phyloP scores from a whole-genome alignment of 1,140 invertebrate species.

The Holcopasites calliopsidis region DNA sequence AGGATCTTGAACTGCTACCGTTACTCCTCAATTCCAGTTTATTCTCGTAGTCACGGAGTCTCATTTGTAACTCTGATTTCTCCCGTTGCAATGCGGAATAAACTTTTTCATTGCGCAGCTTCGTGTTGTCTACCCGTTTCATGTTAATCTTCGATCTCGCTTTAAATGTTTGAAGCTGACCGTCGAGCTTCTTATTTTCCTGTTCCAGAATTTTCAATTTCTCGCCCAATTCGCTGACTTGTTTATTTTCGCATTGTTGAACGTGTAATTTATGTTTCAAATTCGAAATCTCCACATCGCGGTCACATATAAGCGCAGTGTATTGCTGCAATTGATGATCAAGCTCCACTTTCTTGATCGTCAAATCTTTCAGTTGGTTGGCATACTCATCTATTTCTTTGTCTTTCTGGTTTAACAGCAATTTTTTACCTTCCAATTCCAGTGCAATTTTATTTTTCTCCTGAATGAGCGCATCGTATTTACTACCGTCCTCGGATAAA shows the following conservation, averaged over 20 bases:
- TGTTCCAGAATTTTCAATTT: constrained; percentile 47
- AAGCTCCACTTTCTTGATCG: constrained; percentile 58
- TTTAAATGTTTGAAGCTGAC: neutral
- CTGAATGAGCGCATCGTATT: constrained; percentile 55
- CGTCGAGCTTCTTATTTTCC: constrained; percentile 10
- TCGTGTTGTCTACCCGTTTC: neutral
- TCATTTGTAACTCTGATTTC: constrained; percentile 22
- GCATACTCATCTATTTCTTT: constrained; percentile 38
- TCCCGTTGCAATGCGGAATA: neutral
- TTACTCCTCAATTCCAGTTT: constrained; percentile 1
- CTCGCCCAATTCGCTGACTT: constrained; percentile 27
- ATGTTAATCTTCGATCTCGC: neutral
- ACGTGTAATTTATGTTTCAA: constrained; percentile 29
- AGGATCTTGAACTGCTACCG: constrained; percentile 51
- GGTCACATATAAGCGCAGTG: constrained; percentile 46
- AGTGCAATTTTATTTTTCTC: constrained; percentile 65
- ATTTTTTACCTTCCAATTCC: constrained; percentile 63
- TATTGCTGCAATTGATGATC: constrained; percentile 66
- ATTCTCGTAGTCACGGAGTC: constrained; percentile 7
- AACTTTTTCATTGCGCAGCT: constrained; percentile 8
- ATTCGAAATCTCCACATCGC: constrained; percentile 8
- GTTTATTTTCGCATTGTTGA: constrained; percentile 29
- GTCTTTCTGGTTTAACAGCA: constrained; percentile 41
- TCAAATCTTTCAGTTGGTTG: constrained; percentile 38
- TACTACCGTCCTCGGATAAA: constrained; percentile 35